Conservation (phyloP, 2,113 vertebrate genomes). For the Brienomyrus brachyistius region DNA sequence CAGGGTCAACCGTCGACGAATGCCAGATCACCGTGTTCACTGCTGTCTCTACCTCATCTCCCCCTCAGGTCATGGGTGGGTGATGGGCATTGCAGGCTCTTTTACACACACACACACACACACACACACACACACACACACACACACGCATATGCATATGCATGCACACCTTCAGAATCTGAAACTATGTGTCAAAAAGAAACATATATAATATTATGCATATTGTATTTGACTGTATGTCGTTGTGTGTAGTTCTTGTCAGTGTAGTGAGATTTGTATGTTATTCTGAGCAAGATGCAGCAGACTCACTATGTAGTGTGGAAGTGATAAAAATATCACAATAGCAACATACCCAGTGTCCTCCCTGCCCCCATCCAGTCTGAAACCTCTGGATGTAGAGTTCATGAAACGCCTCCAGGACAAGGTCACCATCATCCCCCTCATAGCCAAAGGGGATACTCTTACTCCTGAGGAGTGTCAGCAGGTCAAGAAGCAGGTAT, state of each 20-base stretch:
- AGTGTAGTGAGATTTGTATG: neutral
- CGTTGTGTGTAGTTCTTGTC: neutral
- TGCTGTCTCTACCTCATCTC: constrained; percentile 66
- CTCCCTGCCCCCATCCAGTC: neutral
- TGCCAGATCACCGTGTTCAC: constrained; percentile 68
- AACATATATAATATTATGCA: neutral
- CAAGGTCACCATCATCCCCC: neutral
- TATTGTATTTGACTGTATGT: neutral
- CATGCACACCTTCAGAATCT: neutral
- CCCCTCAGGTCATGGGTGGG: constrained; percentile 62
- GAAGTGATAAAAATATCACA: neutral
- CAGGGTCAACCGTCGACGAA: constrained; percentile 56
- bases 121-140: neutral
- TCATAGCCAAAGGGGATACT: neutral
- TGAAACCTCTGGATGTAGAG: neutral
- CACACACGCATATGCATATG: neutral
- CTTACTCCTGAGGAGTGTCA: neutral
- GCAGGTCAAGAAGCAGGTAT: constrained; percentile 1
- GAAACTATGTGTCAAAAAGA: neutral
- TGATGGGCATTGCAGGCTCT: constrained; percentile 22
- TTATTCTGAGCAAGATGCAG: neutral
- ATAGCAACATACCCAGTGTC: neutral
- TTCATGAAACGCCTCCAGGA: neutral
- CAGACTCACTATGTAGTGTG: neutral
- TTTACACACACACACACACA: neutral